Conservation (phyloP, 2,113 vertebrate genomes). For the Nothocercus julius region DNA sequence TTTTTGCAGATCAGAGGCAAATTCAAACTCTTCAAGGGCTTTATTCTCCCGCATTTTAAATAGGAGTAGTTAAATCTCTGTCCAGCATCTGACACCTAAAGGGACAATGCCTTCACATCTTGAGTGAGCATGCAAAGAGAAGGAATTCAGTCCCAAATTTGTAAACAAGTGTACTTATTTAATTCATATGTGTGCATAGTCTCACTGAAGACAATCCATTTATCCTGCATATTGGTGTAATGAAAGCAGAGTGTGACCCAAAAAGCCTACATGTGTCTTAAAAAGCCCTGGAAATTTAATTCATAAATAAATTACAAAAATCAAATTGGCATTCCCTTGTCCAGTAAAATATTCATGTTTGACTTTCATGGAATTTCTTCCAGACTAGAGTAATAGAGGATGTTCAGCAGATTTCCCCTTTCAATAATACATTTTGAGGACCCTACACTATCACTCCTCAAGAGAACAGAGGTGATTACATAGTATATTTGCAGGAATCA, state of each 20-base stretch:
- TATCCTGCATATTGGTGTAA: not conserved
- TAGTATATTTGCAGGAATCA: not conserved
- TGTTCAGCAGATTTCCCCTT: not conserved
- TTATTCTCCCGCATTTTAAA: not conserved
- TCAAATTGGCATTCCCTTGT: constrained; percentile 15
- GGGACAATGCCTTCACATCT: rapidly evolving
- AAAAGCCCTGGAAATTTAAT: constrained; percentile 51
- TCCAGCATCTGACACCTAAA: not conserved
- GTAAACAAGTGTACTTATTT: not conserved
- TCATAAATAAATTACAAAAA: constrained; percentile 55
- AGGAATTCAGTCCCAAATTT: not conserved
- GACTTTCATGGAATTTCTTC: constrained; percentile 50
- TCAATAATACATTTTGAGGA: constrained; percentile 46
- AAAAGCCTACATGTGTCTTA: not conserved
- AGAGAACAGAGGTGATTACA: not conserved
- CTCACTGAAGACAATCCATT: not conserved
- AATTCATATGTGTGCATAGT: not conserved
- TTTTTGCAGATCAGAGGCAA: constrained; percentile 5
- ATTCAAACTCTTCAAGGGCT: not conserved
- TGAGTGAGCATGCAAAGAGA: not conserved
- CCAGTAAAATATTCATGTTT: constrained; percentile 64
- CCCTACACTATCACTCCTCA: not conserved
- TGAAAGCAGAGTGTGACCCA: constrained; percentile 13
- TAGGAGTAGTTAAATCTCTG: not conserved
- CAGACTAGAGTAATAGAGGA: constrained; percentile 17